Conservation (phyloP, 2,888 invertebrate species). For the Pheosia tremula region DNA sequence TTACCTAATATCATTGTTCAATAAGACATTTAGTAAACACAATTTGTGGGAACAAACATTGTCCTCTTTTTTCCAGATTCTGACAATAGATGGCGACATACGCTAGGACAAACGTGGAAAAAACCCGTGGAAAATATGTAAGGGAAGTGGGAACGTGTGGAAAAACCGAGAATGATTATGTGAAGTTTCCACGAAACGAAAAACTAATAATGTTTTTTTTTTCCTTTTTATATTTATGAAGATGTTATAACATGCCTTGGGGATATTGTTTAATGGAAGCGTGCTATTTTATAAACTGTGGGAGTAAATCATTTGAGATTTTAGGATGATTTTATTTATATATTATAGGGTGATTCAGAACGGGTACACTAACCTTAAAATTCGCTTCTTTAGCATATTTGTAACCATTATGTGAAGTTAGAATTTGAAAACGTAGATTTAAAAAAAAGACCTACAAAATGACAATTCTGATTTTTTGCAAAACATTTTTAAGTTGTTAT, state of each 20-base stretch:
- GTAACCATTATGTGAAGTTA: too few relatives aligned
- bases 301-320: neutral
- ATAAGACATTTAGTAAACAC: constrained; percentile 14
- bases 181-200: constrained; percentile 11
- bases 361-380: too few relatives aligned
- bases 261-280: neutral
- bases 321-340: neutral
- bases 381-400: too few relatives aligned
- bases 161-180: constrained; percentile 7
- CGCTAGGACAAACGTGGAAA: constrained; percentile 6
- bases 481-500: too few relatives aligned
- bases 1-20: constrained; percentile 8
- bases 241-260: neutral
- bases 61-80: constrained; percentile 22
- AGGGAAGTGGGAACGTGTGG: constrained; percentile 7
- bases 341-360: too few relatives aligned
- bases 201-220: constrained; percentile 4
- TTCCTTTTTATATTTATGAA: constrained; percentile 8
- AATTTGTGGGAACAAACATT: constrained; percentile 23
- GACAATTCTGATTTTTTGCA: too few relatives aligned
- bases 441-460: too few relatives aligned
- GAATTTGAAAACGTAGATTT: too few relatives aligned
- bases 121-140: neutral
- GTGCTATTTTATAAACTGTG: neutral
- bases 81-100: constrained; percentile 37